Conservation (phyloP, 2,888 invertebrate species). For the Cecidostiba fungosa region DNA sequence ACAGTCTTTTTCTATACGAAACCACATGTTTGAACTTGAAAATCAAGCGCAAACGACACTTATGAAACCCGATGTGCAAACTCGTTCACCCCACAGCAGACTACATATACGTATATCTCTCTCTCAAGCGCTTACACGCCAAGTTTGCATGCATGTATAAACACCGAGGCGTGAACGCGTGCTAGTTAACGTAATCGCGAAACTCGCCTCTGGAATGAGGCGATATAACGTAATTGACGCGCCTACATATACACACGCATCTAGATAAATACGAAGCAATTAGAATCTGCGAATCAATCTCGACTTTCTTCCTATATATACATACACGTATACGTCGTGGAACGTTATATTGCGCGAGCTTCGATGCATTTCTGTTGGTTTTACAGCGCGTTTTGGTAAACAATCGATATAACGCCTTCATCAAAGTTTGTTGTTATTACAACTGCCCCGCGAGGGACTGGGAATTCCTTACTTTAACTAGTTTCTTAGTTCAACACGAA, state of each 20-base stretch:
- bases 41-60: neutral
- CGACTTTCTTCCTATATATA: neutral
- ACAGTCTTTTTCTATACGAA: neutral
- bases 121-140: neutral
- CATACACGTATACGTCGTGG: no score
- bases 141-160: neutral
- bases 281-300: neutral
- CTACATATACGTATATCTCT: neutral
- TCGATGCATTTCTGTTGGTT: conserved; percentile 4
- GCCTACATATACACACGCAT: neutral
- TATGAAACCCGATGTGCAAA: neutral
- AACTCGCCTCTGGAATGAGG: conserved; percentile 18
- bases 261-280: neutral
- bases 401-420: conserved; percentile 10
- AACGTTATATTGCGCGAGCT: neutral
- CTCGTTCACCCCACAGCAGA: neutral
- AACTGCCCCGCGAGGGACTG: neutral
- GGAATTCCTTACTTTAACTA: conserved; percentile 8
- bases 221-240: conserved; percentile 16
- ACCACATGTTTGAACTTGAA: neutral
- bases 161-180: conserved; percentile 7
- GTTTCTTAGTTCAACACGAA: conserved; percentile 15
- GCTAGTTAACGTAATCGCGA: conserved; percentile 14
- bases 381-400: neutral
- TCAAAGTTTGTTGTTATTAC: conserved; percentile 24